These are phyloP conservation scores for Astreopora myriophthalma DNA, from an alignment of 64 coral and sea anemone genomes.

Conservation along the genomic window DNA sequence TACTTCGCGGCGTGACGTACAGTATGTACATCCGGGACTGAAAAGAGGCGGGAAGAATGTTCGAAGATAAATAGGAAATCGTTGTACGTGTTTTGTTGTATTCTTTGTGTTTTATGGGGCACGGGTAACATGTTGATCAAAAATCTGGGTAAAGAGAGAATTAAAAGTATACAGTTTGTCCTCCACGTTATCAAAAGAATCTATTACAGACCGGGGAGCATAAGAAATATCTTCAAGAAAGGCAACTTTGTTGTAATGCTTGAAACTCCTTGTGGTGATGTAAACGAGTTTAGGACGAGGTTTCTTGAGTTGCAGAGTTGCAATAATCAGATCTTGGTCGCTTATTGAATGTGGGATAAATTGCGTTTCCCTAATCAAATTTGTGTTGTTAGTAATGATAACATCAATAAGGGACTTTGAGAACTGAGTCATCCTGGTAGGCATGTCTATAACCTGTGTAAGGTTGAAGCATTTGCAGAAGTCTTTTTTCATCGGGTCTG, in stretches of 20 bases:
- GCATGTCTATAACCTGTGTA: neutral
- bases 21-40: too few species aligned
- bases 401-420: neutral
- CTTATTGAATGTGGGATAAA: conserved; percentile 24
- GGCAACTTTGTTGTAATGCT: conserved; percentile 14
- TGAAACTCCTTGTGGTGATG: conserved; percentile 45
- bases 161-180: conserved; percentile 50
- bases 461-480: conserved; percentile 5
- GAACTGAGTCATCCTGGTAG: conserved; percentile 14
- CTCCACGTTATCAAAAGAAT: conserved; percentile 37
- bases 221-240: conserved; percentile 30
- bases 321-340: conserved; percentile 56
- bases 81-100: too few species aligned
- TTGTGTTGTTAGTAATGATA: neutral
- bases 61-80: too few species aligned
- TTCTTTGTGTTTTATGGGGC: too few species aligned
- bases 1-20: too few species aligned
- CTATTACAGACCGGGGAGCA: conserved; percentile 5
- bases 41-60: too few species aligned
- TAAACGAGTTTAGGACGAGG: conserved; percentile 4
- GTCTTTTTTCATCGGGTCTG: neutral
- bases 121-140: too few species aligned
- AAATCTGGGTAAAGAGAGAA: conserved; percentile 31
- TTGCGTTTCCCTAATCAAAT: neutral
- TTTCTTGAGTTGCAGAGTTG: conserved; percentile 18